Base-by-base conservation (phyloP, 2,888 invertebrate genomes). In the Leptinotarsa haldemani region DNA sequence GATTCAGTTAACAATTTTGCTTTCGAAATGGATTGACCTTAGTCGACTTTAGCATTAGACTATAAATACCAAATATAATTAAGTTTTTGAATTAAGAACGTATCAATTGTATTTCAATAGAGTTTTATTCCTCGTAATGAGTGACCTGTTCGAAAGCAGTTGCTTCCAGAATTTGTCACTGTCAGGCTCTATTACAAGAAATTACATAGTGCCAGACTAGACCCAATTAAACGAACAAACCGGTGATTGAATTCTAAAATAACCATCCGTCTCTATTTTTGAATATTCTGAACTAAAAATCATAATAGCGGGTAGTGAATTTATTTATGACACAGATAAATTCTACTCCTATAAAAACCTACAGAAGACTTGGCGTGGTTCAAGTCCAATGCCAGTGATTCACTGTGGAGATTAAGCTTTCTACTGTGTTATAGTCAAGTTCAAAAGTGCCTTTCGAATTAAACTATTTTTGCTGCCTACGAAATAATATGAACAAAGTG, bases 311-410 rank as follows among this genome's bases (percentile, higher is more conserved):
- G 16, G 9, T 56, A 56, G 4, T 56, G 22, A 56, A 18, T 56
- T 56, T 56, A 56, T 56, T 56, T 56, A 56, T 56, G 20, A 56
- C 12, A 56, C 56, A 56, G 5, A n/a, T 56, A 18, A 56, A 56
- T 56, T 7, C 56, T 18, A n/a, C 9, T n/a, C 50, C 13, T 15
- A 50, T n/a, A n/a, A 50, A 50, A 53, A 53, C 12, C 3, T 7
- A n/a, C 56, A 12, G 12, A 56, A 56, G 5, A 56, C 4, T 56
- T 56, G 56, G 56, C 12, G 20, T 7, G n/a, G 56, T 56, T 18
- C 3, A 50, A 50, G 50, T 50, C 50, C 50, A 50, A 50, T 16
- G 50, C n/a, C 50, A 50, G 12, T 25, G 40, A 25, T 30, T 63
- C 63, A 12, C 25, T 50, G 16, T 50, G 16, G 4, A 50, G 50